These are phyloP conservation scores for Gambusia holbrooki DNA, from an alignment of 2,113 vertebrate genomes.

Conservation along the genomic window DNA sequence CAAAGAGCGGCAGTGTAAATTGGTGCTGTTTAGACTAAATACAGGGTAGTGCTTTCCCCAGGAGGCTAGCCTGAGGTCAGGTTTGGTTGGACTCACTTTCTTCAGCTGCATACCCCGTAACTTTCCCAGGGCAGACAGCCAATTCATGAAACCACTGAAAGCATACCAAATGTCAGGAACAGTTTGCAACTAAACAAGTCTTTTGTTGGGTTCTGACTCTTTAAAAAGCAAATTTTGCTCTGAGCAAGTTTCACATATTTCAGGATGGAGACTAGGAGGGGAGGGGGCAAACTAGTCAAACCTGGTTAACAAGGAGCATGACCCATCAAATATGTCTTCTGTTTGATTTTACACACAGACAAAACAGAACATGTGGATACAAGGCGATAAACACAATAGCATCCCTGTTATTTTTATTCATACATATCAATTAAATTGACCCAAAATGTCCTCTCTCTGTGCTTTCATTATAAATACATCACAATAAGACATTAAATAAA, in stretches of 20 bases:
- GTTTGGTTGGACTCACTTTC: slow-evolving; percentile 40
- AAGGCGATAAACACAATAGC: neutral
- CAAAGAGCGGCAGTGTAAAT: slow-evolving; percentile 57
- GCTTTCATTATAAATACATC: neutral
- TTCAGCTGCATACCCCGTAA: slow-evolving; percentile 35
- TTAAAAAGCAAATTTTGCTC: neutral
- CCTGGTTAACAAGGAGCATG: slow-evolving; percentile 30
- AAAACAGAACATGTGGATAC: neutral
- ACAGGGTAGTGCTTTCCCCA: slow-evolving; percentile 33
- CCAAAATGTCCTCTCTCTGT: neutral
- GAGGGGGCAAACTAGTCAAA: slow-evolving; percentile 25
- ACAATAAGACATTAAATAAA: neutral
- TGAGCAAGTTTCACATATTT: slow-evolving; percentile 1
- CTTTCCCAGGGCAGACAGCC: slow-evolving; percentile 51
- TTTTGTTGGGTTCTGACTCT: neutral
- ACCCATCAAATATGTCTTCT: neutral
- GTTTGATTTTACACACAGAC: neutral
- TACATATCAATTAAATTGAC: neutral
- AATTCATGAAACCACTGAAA: slow-evolving; percentile 30
- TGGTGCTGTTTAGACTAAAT: slow-evolving; percentile 49
- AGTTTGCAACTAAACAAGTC: neutral
- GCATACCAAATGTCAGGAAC: neutral
- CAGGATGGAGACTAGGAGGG: neutral
- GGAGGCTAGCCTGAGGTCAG: slow-evolving; percentile 33
- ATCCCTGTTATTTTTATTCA: neutral